Evolutionary conservation across 30 jellyfish, hydroid and myxozoan genomes (phyloP).

Genomic region (Morbakka virulenta): DNA sequence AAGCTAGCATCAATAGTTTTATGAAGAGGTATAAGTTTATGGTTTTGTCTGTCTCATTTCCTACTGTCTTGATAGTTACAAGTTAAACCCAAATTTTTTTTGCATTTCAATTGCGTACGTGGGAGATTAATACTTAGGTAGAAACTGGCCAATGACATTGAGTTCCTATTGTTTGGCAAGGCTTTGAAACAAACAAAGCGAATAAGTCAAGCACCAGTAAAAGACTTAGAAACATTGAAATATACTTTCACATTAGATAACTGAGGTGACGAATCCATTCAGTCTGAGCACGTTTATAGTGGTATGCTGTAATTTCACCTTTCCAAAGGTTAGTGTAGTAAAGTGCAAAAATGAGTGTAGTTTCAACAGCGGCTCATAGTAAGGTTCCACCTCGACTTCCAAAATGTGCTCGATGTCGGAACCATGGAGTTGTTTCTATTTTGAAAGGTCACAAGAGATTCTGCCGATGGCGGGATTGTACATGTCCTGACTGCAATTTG

Average conservation of each 20-base stretch:
- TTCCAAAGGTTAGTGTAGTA: neutral
- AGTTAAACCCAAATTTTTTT: conserved; percentile 5
- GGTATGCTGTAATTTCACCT: neutral
- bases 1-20: too few relatives aligned
- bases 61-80: conserved; percentile 60
- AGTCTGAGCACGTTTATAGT: neutral
- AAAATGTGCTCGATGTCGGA: conserved; percentile 95
- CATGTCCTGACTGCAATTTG: conserved; percentile 96
- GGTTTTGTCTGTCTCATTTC: too few relatives aligned
- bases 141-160: conserved; percentile 48
- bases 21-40: too few relatives aligned
- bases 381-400: conserved; percentile 98
- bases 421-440: conserved; percentile 98
- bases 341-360: conserved; percentile 46
- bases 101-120: conserved; percentile 30
- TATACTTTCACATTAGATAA: conserved; percentile 44
- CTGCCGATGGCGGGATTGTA: conserved; percentile 98
- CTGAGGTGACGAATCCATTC: neutral
- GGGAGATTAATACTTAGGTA: conserved; percentile 68
- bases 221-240: conserved; percentile 77
- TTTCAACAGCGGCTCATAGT: conserved; percentile 57
- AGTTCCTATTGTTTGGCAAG: neutral
- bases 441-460: conserved; percentile 96
- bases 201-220: conserved; percentile 34
- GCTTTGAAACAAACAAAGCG: neutral